phyloP scores from a whole-genome alignment of 2,888 invertebrate genomes.

The Pseudanteris insignis region DNA sequence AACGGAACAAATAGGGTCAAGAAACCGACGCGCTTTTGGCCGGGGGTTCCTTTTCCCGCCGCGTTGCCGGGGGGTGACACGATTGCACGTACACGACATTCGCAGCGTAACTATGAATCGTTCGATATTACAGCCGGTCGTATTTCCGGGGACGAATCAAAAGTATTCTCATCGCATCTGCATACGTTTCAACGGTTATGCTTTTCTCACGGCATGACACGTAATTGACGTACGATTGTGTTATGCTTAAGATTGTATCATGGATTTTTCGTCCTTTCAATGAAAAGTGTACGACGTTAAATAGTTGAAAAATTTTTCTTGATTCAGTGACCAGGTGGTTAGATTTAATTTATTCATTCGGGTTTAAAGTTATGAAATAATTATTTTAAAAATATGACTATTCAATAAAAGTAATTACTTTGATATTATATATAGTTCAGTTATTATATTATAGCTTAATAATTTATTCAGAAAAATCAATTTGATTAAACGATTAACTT shows the following conservation, averaged over 20 bases:
- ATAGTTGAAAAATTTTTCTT: constrained; percentile 9
- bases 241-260: constrained; percentile 18
- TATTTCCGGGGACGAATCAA: constrained; percentile 10
- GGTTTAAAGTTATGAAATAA: too few relatives aligned
- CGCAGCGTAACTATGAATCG: constrained; percentile 19
- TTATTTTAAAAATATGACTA: too few relatives aligned
- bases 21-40: constrained; percentile 38
- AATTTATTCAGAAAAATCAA: too few relatives aligned
- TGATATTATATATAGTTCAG: too few relatives aligned
- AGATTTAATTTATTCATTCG: too few relatives aligned
- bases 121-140: constrained; percentile 17
- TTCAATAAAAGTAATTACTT: too few relatives aligned
- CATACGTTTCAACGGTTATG: too few relatives aligned
- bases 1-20: constrained; percentile 52
- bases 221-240: constrained; percentile 11
- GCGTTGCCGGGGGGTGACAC: constrained; percentile 12
- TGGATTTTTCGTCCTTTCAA: background rate
- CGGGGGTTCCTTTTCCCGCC: constrained; percentile 18
- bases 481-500: too few relatives aligned
- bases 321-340: too few relatives aligned
- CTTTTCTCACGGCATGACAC: too few relatives aligned
- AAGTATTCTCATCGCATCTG: constrained; percentile 11
- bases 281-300: constrained; percentile 19
- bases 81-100: constrained; percentile 6
- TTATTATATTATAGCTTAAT: too few relatives aligned